Percentiles rank a stretch among this genome's conserved stretches.
These are phyloP conservation scores for Oryzias woworae DNA, from an alignment of 2,113 vertebrate genomes.

Conservation along the genomic window DNA sequence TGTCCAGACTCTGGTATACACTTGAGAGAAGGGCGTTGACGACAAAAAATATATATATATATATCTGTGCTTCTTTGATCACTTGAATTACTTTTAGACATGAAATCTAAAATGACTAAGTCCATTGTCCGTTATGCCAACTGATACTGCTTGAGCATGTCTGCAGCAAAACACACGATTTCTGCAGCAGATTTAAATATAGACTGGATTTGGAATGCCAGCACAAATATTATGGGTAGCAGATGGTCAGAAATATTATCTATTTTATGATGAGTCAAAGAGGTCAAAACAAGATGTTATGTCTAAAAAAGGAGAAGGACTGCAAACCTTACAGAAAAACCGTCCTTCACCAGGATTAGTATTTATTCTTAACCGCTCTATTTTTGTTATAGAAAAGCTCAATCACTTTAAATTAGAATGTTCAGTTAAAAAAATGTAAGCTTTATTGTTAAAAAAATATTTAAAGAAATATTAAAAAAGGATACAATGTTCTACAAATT, in stretches of 20 bases:
- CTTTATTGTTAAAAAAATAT: too few relatives aligned
- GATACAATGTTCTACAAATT: too few relatives aligned
- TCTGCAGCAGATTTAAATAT: slow-evolving; percentile 48
- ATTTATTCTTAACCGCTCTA: not conserved
- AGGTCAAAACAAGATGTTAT: slow-evolving; percentile 61
- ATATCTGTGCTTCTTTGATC: too few relatives aligned
- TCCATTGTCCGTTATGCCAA: not conserved
- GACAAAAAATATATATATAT: too few relatives aligned
- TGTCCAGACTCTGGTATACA: too few relatives aligned
- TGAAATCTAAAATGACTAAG: too few relatives aligned
- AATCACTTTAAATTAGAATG: too few relatives aligned
- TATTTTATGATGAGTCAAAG: slow-evolving; percentile 67
- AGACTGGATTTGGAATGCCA: slow-evolving; percentile 81
- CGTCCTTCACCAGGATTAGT: not conserved
- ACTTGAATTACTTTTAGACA: too few relatives aligned
- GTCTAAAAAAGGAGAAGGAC: slow-evolving; percentile 14
- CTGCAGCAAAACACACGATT: slow-evolving; percentile 25
- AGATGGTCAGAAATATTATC: slow-evolving; percentile 73
- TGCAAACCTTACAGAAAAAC: slow-evolving; percentile 16
- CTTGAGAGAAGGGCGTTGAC: too few relatives aligned
- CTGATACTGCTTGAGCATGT: slow-evolving; percentile 11
- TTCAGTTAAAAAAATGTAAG: too few relatives aligned
- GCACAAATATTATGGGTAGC: slow-evolving; percentile 78
- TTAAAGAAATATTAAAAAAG: too few relatives aligned
- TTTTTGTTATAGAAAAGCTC: too few relatives aligned